Conservation (phyloP, 2,797 vertebrate genomes). For the Cichlasoma orientale region DNA sequence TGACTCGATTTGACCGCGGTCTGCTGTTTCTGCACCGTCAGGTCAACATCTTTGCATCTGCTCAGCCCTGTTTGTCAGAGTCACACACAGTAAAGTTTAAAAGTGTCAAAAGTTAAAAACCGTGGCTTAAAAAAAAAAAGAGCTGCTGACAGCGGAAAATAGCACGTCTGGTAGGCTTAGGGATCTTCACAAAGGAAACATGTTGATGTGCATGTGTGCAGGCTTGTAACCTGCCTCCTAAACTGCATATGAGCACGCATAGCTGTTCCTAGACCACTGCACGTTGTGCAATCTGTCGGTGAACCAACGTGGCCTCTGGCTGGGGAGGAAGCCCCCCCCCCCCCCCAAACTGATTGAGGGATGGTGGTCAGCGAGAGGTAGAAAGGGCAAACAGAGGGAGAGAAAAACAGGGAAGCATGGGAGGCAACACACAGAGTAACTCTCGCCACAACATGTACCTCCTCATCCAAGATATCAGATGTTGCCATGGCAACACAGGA, state of each 20-base stretch:
- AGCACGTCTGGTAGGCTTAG: constrained; percentile 25
- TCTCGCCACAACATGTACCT: constrained; percentile 15
- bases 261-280: constrained; percentile 26
- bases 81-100: constrained; percentile 28
- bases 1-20: constrained; percentile 50
- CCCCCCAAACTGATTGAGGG: constrained; percentile 30
- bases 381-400: constrained; percentile 8
- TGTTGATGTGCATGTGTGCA: constrained; percentile 2
- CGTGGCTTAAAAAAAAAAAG: constrained; percentile 50
- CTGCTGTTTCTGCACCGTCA: constrained; percentile 45
- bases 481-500: constrained; percentile 76
- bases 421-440: not conserved
- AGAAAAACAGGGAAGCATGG: constrained; percentile 8
- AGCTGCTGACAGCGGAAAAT: constrained; percentile 56
- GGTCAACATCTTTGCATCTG: constrained; percentile 33
- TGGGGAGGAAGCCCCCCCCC: constrained; percentile 22
- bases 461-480: constrained; percentile 54
- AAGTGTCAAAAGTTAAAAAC: constrained; percentile 50
- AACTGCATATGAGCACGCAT: not conserved
- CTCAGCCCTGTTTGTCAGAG: constrained; percentile 47
- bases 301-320: constrained; percentile 56
- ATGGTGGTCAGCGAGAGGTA: constrained; percentile 37
- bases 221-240: not conserved
- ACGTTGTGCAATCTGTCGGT: constrained; percentile 63
- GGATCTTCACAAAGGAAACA: constrained; percentile 37